phyloP scores from a whole-genome alignment of 2,113 vertebrate species.

The Crypturellus undulatus region DNA sequence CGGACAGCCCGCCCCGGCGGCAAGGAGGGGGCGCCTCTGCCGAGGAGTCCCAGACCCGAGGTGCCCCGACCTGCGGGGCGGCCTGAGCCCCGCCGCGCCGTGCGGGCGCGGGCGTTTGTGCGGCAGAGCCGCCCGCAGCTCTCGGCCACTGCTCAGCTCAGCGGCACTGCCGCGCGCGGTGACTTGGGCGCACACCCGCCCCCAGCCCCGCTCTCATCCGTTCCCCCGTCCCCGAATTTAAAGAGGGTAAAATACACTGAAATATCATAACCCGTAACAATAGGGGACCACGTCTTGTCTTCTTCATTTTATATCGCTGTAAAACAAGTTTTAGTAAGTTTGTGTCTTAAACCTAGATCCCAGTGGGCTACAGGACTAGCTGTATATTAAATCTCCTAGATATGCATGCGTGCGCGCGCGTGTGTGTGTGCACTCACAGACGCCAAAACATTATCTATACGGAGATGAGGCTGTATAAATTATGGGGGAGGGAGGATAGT shows the following conservation, averaged over 20 bases:
- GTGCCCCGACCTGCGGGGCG: background rate
- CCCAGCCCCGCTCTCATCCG: no score
- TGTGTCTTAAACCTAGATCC: background rate
- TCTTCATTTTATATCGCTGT: background rate
- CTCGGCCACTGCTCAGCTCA: background rate
- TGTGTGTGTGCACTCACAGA: background rate
- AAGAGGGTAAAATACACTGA: background rate
- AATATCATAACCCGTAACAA: background rate
- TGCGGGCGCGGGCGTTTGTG: background rate
- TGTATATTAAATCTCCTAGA: accelerated
- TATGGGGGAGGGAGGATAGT: background rate
- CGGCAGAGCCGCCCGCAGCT: no score
- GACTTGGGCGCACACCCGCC: background rate
- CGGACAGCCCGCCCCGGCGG: background rate
- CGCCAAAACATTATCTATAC: background rate
- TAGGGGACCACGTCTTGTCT: background rate
- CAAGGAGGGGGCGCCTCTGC: background rate
- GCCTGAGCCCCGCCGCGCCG: background rate
- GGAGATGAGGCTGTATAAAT: background rate
- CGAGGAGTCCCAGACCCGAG: background rate
- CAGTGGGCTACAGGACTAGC: background rate
- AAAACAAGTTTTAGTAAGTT: slow-evolving; percentile 26
- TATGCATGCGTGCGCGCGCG: accelerated
- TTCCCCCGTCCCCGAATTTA: accelerated
- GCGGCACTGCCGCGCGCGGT: background rate